Base-by-base conservation (phyloP, 2,888 invertebrate genomes). In the Thera britannica region DNA sequence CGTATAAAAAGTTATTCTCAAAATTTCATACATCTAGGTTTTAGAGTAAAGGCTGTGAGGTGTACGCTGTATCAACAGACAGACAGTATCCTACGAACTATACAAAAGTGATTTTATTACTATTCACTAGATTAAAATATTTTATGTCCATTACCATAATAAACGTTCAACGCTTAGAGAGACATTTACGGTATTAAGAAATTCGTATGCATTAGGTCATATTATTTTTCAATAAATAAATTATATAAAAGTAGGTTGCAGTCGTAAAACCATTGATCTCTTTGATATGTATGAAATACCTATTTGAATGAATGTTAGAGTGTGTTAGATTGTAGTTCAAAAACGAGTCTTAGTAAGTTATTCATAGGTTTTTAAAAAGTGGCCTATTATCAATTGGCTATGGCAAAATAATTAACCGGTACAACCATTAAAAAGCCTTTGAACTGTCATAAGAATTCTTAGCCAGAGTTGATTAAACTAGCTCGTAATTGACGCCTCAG, bases 91-190 rank as follows among this genome's bases (percentile, higher is more conserved):
- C 6, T 41, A 41, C 5, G 4, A 46, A 2, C 7, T 46, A 2
- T 46, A 46, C 9, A 2, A 9, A 46, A 9, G 9, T 46, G 61
- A 56, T 73, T 76, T 67, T 62, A 75, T 77, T 72, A 67, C 67
- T 63, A 62, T 75, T 75, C 75, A 74, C 64, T 64, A 72, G 67
- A 67, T 72, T 70, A 62, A 63, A 65, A 34, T 52, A 52, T 61
- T 70, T 65, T 74, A 69, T 68, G 35, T 60, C 65, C 64, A 71
- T 70, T 75, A 67, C 62, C 46, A 71, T 73, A 69, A 68, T 68
- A 58, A 23, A 41, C 36, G 44, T 64, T 71, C 66, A 58, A 51
- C 66, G 62, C 67, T 54, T 58, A 58, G 58, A 58, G 58, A 71
- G 64, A 67, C 62, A 68, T 68, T 58, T 63, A 62, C 36, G 56